Evolutionary conservation across 1,140 invertebrate species (phyloP), one percentile per base, ranked within the genome.

Genomic region (Caenorhabditis remanei): DNA sequence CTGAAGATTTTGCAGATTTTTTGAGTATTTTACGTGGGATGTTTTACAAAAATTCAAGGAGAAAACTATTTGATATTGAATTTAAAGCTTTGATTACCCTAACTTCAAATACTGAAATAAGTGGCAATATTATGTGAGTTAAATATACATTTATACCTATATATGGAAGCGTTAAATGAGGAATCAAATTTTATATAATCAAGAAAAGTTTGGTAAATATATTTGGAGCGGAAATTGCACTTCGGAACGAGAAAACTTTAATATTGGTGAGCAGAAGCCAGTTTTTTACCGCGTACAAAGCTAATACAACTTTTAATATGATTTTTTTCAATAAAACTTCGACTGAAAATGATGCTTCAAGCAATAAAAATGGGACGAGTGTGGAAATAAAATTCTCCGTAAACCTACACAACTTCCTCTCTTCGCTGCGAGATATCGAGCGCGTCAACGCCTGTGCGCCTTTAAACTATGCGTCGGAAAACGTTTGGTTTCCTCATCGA

Each of bases 391-490:
- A 71, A 19, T 3, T 14, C 41, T 16, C 46, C 65, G 71, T 79
- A 79, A 79, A 79, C 24, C 43, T 48, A 79, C 43, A 50, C 71
- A 24, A 21, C 4, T 2, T 24, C 4, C 5, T 48, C 71, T 79
- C 71, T 79, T 79, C 71, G 19, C 4, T 46, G 67, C 43, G 19
- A n/a, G 67, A 53, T 41, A 32, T 50, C 71, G 46, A 53, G 71
- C 9, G 46, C 13, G 8, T 41, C 14, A 13, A 21, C 71, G 16
- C 43, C 71, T 21, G 1, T 50, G 71, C 40, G n/a, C 71, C 71
- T 79, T 79, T 79, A 79, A 79, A 53, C 32, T 32, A 32, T 9
- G 71, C 46, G 21, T 13, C 32, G 32, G 32, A 32, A 32, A 32
- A 32, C 32, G 13, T 9, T 50, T 8, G 41, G 67, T 32, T 32